Percentiles rank a stretch among this genome's conserved stretches.
Conservation (phyloP, 2,888 invertebrate species). For the Thecocarcelia acutangulata region DNA sequence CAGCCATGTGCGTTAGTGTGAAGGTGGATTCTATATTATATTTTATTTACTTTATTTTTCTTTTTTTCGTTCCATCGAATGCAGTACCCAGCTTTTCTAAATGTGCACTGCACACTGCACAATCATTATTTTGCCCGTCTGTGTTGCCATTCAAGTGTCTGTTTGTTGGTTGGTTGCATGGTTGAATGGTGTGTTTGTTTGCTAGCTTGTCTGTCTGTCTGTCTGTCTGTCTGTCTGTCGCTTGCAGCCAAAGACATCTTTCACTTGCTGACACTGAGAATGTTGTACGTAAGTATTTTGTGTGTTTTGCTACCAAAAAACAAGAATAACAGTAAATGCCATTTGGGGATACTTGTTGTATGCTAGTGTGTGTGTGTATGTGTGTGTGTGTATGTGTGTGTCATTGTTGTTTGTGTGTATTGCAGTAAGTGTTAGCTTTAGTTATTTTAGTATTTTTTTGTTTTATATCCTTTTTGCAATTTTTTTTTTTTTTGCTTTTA, state of each 20-base stretch:
- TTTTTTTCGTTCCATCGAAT: constrained; percentile 38
- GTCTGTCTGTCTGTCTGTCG: constrained; percentile 52
- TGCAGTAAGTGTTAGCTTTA: constrained; percentile 62
- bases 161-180: constrained; percentile 6
- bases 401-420: constrained; percentile 5
- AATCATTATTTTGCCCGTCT: constrained; percentile 5
- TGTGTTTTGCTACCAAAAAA: constrained; percentile 34
- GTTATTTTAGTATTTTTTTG: constrained; percentile 12
- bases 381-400: not conserved
- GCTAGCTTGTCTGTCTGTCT: constrained; percentile 26
- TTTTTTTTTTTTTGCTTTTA: not conserved
- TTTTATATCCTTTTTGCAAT: constrained; percentile 13
- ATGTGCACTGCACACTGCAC: constrained; percentile 29
- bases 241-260: constrained; percentile 66
- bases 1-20: not conserved
- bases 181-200: constrained; percentile 10
- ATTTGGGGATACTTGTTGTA: constrained; percentile 62
- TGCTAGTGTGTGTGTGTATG: constrained; percentile 2
- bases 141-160: not conserved
- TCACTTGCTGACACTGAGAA: constrained; percentile 64
- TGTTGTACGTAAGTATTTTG: constrained; percentile 56
- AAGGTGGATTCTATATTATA: not conserved
- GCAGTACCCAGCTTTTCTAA: constrained; percentile 45
- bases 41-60: too few species aligned
- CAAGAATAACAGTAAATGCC: constrained; percentile 23